Conservation (phyloP, 2,113 vertebrate genomes). For the Coryphaenoides rupestris region DNA sequence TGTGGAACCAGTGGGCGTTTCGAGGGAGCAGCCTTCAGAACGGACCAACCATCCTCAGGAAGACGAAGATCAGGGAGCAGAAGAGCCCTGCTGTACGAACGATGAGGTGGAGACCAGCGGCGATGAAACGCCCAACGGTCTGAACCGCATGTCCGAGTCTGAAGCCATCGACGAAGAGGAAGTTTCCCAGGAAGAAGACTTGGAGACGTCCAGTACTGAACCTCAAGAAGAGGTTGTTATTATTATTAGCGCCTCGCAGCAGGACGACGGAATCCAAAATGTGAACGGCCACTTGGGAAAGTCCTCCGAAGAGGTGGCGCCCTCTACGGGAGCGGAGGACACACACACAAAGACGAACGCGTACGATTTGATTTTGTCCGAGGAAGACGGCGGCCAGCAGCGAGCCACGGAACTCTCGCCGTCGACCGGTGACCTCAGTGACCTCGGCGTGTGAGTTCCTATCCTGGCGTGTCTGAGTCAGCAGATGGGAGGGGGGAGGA, state of each 20-base stretch:
- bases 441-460: too few relatives aligned
- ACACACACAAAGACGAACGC: constrained; percentile 26
- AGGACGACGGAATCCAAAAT: constrained; percentile 12
- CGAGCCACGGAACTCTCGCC: constrained; percentile 17
- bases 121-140: neutral
- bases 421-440: neutral
- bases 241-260: too few relatives aligned
- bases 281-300: constrained; percentile 12
- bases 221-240: constrained; percentile 25
- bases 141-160: neutral
- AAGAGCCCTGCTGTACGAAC: too few relatives aligned
- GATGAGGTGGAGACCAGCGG: neutral
- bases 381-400: neutral
- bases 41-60: too few relatives aligned
- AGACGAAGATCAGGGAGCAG: too few relatives aligned
- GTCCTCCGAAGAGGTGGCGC: constrained; percentile 2
- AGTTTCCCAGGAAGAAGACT: constrained; percentile 6
- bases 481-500: too few relatives aligned
- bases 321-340: constrained; percentile 14
- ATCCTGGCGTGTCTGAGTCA: neutral
- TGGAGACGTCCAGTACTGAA: neutral
- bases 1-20: too few relatives aligned
- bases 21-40: too few relatives aligned
- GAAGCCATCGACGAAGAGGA: neutral
- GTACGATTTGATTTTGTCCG: constrained; percentile 1